Evolutionary conservation across 1,140 invertebrate species (phyloP).

Genomic region (Temnothorax nylanderi): DNA sequence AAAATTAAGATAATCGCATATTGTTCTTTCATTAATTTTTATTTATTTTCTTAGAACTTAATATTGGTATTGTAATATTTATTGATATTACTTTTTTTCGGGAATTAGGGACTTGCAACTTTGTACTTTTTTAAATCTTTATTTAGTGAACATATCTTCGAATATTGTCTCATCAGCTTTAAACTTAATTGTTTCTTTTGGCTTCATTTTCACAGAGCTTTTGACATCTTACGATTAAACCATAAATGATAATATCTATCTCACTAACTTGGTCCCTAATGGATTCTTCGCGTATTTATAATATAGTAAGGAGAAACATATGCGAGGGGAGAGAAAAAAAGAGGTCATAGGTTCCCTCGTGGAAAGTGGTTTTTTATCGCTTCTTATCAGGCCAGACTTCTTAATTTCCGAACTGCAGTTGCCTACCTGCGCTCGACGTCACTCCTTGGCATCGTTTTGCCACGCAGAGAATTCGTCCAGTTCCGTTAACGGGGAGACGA

Average conservation of each 20-base stretch:
- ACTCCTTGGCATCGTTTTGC: constrained; percentile 33
- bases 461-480: constrained; percentile 48
- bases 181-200: not conserved
- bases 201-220: not conserved
- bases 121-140: not conserved
- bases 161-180: not conserved
- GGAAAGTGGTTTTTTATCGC: constrained; percentile 48
- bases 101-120: not conserved
- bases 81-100: not conserved
- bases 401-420: not conserved
- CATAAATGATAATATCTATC: not conserved
- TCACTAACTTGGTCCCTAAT: not conserved
- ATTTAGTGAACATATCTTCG: not conserved
- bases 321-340: not conserved
- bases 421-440: constrained; percentile 6
- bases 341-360: constrained; percentile 2
- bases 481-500: constrained; percentile 60
- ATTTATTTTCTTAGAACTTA: not conserved
- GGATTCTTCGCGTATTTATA: constrained; percentile 9
- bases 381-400: constrained; percentile 41
- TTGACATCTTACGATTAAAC: not conserved
- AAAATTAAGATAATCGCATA: not conserved
- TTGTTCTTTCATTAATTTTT: not conserved
- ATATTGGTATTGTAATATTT: not conserved
- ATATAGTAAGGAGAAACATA: not conserved